phyloP scores from a whole-genome alignment of 1,140 invertebrate species.

The Campoletis sonorensis region DNA sequence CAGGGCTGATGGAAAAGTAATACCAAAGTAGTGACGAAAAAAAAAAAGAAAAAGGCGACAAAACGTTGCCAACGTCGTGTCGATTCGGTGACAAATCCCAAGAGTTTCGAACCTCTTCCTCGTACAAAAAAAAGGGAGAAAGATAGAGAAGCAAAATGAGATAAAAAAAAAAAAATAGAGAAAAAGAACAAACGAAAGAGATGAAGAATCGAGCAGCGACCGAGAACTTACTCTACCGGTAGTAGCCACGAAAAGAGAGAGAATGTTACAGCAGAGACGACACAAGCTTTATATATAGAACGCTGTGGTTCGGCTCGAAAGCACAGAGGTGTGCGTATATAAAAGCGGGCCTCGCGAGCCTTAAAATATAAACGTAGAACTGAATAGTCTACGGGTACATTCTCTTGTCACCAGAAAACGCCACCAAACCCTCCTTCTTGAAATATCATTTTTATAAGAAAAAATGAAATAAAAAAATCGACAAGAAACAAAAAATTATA shows the following conservation, averaged over 20 bases:
- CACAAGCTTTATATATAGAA: conserved; percentile 25
- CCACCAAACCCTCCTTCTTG: neutral
- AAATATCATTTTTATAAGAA: neutral
- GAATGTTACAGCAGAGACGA: neutral
- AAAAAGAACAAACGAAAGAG: neutral
- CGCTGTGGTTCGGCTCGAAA: neutral
- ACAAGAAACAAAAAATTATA: neutral
- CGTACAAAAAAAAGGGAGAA: conserved; percentile 46
- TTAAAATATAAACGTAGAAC: conserved; percentile 30
- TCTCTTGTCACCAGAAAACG: conserved; percentile 9
- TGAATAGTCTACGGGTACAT: conserved; percentile 27
- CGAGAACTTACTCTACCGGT: neutral
- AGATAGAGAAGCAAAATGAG: conserved; percentile 12
- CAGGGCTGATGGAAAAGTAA: conserved; percentile 29
- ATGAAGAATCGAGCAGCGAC: neutral
- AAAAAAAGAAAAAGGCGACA: neutral
- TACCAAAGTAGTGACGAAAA: neutral
- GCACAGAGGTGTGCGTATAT: neutral
- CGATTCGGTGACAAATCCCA: conserved; percentile 63
- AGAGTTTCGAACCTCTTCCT: conserved; percentile 40
- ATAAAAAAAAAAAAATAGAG: neutral
- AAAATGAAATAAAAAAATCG: neutral
- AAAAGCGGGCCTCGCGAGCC: conserved; percentile 11
- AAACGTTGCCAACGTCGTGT: conserved; percentile 50
- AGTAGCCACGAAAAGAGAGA: neutral